Conservation (phyloP, 2,113 vertebrate species). For the Cygnus buccinator region DNA sequence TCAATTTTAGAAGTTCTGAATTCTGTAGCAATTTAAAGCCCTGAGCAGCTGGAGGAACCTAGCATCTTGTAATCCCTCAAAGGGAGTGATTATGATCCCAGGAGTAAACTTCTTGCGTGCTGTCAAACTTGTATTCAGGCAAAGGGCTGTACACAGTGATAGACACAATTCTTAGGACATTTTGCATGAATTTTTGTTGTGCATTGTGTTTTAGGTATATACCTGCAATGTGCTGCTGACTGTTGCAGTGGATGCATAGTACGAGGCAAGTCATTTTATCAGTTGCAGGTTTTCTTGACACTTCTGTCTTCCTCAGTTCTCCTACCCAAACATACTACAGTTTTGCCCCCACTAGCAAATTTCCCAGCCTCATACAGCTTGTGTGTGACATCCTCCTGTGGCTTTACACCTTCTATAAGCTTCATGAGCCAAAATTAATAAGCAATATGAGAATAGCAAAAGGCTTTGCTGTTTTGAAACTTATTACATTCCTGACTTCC, state of each 20-base stretch:
- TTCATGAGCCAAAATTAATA: background rate
- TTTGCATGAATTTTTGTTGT: background rate
- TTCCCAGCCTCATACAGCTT: background rate
- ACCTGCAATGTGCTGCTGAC: background rate
- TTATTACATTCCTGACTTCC: background rate
- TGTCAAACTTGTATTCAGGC: conserved; percentile 16
- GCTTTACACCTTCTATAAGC: background rate
- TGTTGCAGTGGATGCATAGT: background rate
- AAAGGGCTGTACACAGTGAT: conserved; percentile 17
- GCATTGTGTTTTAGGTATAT: background rate
- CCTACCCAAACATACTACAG: background rate
- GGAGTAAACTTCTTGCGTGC: conserved; percentile 17
- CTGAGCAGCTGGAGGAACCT: background rate
- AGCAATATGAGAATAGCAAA: background rate
- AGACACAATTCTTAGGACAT: conserved; percentile 1
- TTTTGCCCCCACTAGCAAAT: background rate
- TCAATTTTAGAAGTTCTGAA: conserved; percentile 35
- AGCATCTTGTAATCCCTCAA: conserved; percentile 33
- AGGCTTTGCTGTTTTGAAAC: background rate
- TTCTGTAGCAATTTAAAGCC: conserved; percentile 51
- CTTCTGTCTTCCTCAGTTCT: background rate
- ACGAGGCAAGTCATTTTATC: background rate
- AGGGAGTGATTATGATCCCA: conserved; percentile 10
- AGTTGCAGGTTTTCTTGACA: background rate
- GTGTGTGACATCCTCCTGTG: background rate